phyloP scores from a whole-genome alignment of 2,888 invertebrate genomes.

The Fragum sueziense region DNA sequence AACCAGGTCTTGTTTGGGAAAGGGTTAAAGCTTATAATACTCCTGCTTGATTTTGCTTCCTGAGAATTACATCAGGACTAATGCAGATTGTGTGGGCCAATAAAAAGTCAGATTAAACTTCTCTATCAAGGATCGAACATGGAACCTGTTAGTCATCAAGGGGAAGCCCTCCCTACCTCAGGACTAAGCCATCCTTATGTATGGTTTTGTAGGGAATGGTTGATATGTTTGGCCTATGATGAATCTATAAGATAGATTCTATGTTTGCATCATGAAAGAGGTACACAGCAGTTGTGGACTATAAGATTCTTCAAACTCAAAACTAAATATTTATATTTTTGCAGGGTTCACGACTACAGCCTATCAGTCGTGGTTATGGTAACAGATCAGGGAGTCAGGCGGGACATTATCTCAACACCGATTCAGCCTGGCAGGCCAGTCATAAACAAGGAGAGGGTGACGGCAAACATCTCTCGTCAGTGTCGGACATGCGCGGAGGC shows the following conservation, averaged over 20 bases:
- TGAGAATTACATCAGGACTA: too few relatives aligned
- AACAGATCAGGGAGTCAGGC: constrained; percentile 55
- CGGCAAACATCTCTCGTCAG: constrained; percentile 48
- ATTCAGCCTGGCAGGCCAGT: constrained; percentile 61
- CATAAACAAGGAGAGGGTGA: constrained; percentile 59
- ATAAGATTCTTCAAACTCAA: not conserved
- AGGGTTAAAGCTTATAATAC: too few relatives aligned
- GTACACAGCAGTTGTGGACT: not conserved
- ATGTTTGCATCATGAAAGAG: not conserved
- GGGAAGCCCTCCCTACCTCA: too few relatives aligned
- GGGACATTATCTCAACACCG: constrained; percentile 55
- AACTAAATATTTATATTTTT: constrained; percentile 19
- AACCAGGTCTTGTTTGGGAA: too few relatives aligned
- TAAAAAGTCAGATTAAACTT: too few relatives aligned
- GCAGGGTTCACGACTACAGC: constrained; percentile 66
- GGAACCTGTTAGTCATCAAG: too few relatives aligned
- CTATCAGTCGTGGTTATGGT: constrained; percentile 61
- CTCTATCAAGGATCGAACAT: too few relatives aligned
- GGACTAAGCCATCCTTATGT: too few relatives aligned
- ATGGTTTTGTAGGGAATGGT: too few relatives aligned
- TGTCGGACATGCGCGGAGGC: constrained; percentile 60
- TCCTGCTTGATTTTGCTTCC: too few relatives aligned
- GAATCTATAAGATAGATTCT: not conserved
- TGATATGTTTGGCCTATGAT: too few relatives aligned
- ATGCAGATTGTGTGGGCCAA: too few relatives aligned